A percentile compares a stretch with the other conserved stretches of the same genome.
Evolutionary conservation across 2,888 invertebrate species (phyloP).

Genomic region (Hetaerina titia): DNA sequence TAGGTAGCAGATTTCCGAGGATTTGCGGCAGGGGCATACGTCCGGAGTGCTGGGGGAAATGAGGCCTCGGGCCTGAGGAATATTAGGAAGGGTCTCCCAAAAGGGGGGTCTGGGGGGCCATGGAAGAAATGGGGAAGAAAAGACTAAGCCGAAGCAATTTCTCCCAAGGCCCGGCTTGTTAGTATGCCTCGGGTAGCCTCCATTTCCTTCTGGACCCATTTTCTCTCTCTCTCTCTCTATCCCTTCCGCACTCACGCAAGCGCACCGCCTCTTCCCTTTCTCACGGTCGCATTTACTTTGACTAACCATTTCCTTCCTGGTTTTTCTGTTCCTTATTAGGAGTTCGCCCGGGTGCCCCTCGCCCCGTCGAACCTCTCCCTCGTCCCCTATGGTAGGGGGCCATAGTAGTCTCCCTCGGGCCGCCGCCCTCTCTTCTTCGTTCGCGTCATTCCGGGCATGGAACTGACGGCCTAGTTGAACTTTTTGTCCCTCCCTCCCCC

Average conservation of each 20-base stretch:
- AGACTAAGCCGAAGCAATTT: background rate
- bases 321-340: slow-evolving; percentile 28
- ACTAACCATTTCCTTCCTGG: slow-evolving; percentile 14
- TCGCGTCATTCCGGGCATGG: background rate
- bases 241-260: background rate
- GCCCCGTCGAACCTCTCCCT: background rate
- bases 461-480: background rate
- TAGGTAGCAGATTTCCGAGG: background rate
- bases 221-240: background rate
- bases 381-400: background rate
- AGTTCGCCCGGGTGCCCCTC: no score
- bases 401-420: no score
- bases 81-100: background rate
- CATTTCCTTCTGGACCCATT: slow-evolving; percentile 6
- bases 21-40: background rate
- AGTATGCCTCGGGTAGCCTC: background rate
- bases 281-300: slow-evolving; percentile 37
- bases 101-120: background rate
- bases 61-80: background rate
- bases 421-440: background rate
- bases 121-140: background rate
- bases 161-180: background rate
- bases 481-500: background rate
- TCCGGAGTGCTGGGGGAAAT: background rate
- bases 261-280: background rate